Conservation (phyloP, 2,888 invertebrate genomes). For the Ischnura elegans region DNA sequence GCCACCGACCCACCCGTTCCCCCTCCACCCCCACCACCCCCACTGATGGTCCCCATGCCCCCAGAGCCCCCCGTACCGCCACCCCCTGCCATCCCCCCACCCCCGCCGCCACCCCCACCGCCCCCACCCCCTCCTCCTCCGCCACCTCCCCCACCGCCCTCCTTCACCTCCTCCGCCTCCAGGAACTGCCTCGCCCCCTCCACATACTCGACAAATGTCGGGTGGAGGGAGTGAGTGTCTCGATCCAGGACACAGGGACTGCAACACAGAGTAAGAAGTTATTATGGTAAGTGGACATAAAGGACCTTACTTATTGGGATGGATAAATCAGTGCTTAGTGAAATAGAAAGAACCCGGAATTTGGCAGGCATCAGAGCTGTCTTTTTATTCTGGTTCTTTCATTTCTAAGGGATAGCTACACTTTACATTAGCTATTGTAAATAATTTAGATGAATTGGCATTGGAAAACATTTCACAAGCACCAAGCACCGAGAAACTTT, state of each 20-base stretch:
- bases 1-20: background rate
- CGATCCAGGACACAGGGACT: slow-evolving; percentile 92
- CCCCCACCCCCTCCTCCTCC: slow-evolving; percentile 38
- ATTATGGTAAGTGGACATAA: no score
- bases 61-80: background rate
- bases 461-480: no score
- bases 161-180: slow-evolving; percentile 96
- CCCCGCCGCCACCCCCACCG: background rate
- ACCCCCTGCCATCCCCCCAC: background rate
- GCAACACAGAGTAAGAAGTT: slow-evolving; percentile 69
- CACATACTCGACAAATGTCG: slow-evolving; percentile 95
- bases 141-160: slow-evolving; percentile 77
- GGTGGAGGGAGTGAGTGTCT: slow-evolving; percentile 90
- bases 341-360: no score
- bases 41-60: background rate
- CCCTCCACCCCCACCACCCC: slow-evolving; percentile 30
- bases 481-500: no score
- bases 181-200: slow-evolving; percentile 95
- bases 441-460: no score
- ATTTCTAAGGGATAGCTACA: no score
- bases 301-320: no score
- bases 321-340: no score
- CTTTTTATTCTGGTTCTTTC: no score
- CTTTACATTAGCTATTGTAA: no score
- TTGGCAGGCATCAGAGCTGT: no score